These are phyloP conservation scores for Aricia agestis DNA, from an alignment of 1,140 invertebrate genomes.

Conservation along the genomic window DNA sequence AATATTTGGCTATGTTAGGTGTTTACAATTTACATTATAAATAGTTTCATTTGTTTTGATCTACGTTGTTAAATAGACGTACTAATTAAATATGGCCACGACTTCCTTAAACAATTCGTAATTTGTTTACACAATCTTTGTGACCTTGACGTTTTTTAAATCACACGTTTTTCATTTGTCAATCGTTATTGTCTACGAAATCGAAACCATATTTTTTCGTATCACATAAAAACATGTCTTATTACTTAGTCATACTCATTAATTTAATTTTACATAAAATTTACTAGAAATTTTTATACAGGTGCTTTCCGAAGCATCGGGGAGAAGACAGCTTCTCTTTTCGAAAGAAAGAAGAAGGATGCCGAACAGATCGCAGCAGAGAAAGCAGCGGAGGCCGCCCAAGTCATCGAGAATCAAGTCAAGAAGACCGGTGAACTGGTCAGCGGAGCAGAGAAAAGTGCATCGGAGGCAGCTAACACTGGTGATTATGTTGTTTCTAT, in stretches of 20 bases:
- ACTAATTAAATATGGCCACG: background rate
- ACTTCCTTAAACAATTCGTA: background rate
- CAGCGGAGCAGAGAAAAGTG: constrained; percentile 73
- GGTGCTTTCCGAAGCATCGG: constrained; percentile 77
- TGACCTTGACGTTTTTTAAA: background rate
- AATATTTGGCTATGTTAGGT: no score
- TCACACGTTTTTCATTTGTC: background rate
- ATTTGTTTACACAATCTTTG: background rate
- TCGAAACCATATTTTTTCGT: background rate
- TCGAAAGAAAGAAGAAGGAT: constrained; percentile 80
- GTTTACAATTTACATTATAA: no score
- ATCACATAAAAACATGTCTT: background rate
- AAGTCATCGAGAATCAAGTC: constrained; percentile 77
- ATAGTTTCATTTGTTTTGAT: background rate
- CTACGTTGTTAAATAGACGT: background rate
- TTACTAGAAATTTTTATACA: constrained; percentile 33
- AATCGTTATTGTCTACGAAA: background rate
- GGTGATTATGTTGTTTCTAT: constrained; percentile 34
- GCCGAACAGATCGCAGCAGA: constrained; percentile 76
- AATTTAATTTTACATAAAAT: background rate
- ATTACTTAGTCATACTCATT: no score
- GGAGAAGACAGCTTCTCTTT: constrained; percentile 78
- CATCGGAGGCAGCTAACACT: constrained; percentile 62
- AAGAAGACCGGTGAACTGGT: constrained; percentile 78
- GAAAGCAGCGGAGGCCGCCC: constrained; percentile 75